Evolutionary conservation across 2,888 invertebrate genomes (phyloP), one percentile per base, ranked within the genome.

Genomic region (Ariolimax columbianus): DNA sequence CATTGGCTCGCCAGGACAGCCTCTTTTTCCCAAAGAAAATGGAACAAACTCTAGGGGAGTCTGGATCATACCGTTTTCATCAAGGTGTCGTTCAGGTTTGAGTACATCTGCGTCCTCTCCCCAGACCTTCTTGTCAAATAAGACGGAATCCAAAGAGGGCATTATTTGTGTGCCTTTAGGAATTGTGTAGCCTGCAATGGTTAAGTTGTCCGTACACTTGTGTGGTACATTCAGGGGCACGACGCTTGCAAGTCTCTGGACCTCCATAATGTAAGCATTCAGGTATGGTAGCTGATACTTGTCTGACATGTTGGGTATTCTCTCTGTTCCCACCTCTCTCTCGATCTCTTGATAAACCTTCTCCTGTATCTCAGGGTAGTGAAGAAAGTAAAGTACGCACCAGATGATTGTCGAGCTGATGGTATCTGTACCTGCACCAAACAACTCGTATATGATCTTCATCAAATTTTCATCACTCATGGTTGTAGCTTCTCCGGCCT

Each of bases 341-440:
- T 87, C 86, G 19, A 91, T 87, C 36, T 90, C 89, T 63, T 72
- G 72, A 43, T 88, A 82, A 55, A 88, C 80, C 51, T 85, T 89
- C n/a, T 83, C 75, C 66, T 89, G 89, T 1, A 89, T 96, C 23
- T 97, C 95, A 63, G 96, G 96, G 92, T 97, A 96, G 75, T 96
- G 86, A 6, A 59, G 23, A 9, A 59, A 17, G 59, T 59, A 59
- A 19, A 59, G 59, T 17, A 59, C n/a, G 23, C 97, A 96, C 95
- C 97, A 98, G 92, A 97, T 97, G 87, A 97, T 96, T 0, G 97
- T 97, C 30, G 97, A 97, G n/a, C 97, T 96, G 0, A 97, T 96
- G 1, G 97, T 97, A 91, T 97, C 97, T 92, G 89, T 89, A 23
- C 91, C 91, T n/a, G 91, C 91, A 23, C 87, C 84, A 77, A 90